Evolutionary conservation across 2,888 invertebrate genomes (phyloP).

Genomic region (Lepeophtheirus nordmannii): DNA sequence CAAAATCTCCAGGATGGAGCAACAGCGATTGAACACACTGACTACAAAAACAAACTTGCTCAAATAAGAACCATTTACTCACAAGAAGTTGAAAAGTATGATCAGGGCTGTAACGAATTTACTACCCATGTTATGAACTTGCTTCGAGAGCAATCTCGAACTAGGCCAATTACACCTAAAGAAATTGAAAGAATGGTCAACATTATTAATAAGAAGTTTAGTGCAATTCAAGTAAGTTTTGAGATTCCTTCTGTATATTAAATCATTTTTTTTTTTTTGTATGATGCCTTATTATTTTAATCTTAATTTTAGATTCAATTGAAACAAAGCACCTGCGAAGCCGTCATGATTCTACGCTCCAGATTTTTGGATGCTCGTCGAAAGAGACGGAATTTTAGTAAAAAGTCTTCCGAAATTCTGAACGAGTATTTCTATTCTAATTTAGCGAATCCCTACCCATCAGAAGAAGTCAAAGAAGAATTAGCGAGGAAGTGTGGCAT

Average conservation of each 20-base stretch:
- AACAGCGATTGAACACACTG: constrained; percentile 30
- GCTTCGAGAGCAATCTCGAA: constrained; percentile 39
- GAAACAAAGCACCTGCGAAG: constrained; percentile 47
- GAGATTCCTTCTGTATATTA: neutral
- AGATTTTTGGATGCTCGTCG: constrained; percentile 43
- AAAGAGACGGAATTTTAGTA: constrained; percentile 41
- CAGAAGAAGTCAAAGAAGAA: constrained; percentile 99
- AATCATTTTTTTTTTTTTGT: neutral
- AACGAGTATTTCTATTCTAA: constrained; percentile 99
- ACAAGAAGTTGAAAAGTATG: constrained; percentile 28
- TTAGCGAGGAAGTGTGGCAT: constrained; percentile 97
- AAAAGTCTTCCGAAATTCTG: constrained; percentile 96
- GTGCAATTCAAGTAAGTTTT: constrained; percentile 31
- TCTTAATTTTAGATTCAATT: constrained; percentile 35
- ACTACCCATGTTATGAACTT: constrained; percentile 44
- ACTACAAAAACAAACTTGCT: constrained; percentile 27
- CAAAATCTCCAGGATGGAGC: constrained; percentile 31
- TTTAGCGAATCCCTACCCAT: constrained; percentile 97
- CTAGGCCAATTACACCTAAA: constrained; percentile 41
- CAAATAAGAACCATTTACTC: constrained; percentile 27
- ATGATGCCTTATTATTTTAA: neutral
- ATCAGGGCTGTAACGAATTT: constrained; percentile 42
- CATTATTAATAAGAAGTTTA: constrained; percentile 38
- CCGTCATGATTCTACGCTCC: constrained; percentile 46
- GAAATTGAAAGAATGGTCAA: constrained; percentile 43